phyloP scores from a whole-genome alignment of 2,888 invertebrate species.

The Pristionchus arcanus region DNA sequence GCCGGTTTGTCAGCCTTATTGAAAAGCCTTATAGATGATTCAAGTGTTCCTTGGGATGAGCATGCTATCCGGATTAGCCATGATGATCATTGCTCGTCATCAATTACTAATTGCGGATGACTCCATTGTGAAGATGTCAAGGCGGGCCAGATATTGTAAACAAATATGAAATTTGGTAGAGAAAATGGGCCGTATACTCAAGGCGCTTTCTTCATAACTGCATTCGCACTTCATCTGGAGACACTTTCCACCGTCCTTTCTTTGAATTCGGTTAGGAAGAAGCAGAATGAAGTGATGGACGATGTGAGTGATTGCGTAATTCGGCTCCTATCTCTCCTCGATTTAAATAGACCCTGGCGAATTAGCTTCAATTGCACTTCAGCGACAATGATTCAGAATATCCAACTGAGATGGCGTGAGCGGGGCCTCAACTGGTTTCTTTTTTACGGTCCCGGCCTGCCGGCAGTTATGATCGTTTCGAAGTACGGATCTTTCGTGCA shows the following conservation, averaged over 20 bases:
- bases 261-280: neutral
- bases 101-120: neutral
- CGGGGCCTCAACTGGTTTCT: neutral
- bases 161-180: neutral
- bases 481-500: neutral
- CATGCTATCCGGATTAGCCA: neutral
- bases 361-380: too few relatives aligned
- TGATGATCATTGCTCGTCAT: neutral
- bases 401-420: neutral
- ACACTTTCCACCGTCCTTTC: neutral
- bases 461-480: neutral
- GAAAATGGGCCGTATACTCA: neutral
- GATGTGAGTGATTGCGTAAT: neutral
- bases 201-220: neutral
- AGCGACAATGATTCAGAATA: too few relatives aligned
- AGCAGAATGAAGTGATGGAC: neutral
- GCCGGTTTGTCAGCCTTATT: too few relatives aligned
- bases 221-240: neutral
- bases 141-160: neutral
- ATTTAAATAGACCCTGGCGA: too few relatives aligned
- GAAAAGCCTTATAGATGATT: neutral
- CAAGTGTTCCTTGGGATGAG: neutral
- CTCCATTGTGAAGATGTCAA: neutral
- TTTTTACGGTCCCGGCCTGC: neutral
- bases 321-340: too few relatives aligned